phyloP scores from a whole-genome alignment of 2,888 invertebrate genomes.

The Apoderus coryli region DNA sequence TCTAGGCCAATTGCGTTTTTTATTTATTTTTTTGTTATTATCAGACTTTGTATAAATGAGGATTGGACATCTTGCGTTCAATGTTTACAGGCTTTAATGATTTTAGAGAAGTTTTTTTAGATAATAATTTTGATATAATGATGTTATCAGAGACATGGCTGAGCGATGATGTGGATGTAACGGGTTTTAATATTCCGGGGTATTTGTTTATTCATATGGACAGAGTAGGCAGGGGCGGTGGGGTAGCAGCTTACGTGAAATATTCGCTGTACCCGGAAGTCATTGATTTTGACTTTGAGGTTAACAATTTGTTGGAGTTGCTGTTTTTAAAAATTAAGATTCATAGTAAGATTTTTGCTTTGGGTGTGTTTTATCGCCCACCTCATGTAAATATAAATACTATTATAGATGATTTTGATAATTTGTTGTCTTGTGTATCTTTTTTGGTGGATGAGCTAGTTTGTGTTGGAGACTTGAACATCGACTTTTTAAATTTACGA shows the following conservation, averaged over 20 bases:
- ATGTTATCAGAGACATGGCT: slow-evolving; percentile 11
- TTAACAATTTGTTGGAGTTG: slow-evolving; percentile 3
- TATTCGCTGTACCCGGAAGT: slow-evolving; percentile 3
- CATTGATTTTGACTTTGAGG: slow-evolving; percentile 1
- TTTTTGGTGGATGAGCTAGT: slow-evolving; percentile 7
- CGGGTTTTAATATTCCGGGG: slow-evolving; percentile 3
- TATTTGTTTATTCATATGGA: slow-evolving; percentile 9
- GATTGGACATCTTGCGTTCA: slow-evolving; percentile 8
- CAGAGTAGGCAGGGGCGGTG: slow-evolving; percentile 6
- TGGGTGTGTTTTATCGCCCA: slow-evolving; percentile 10
- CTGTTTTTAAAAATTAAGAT: slow-evolving; percentile 6
- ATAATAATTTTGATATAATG: slow-evolving; percentile 9
- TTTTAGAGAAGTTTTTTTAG: slow-evolving; percentile 4
- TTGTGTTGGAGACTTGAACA: slow-evolving; percentile 9
- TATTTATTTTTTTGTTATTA: slow-evolving; percentile 1
- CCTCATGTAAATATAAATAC: slow-evolving; percentile 4
- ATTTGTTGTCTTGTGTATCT: slow-evolving; percentile 5
- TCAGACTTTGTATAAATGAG: slow-evolving; percentile 1
- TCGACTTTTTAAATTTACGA: slow-evolving; percentile 7
- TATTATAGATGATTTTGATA: slow-evolving; percentile 8
- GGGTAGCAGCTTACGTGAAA: slow-evolving; percentile 9
- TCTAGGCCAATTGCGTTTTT: too few species aligned
- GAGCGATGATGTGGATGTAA: background rate
- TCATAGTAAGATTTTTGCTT: background rate
- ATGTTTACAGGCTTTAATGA: slow-evolving; percentile 9